Evolutionary conservation across 1,140 invertebrate species (phyloP), one percentile per base, ranked within the genome.

Genomic region (Patella vulgata): DNA sequence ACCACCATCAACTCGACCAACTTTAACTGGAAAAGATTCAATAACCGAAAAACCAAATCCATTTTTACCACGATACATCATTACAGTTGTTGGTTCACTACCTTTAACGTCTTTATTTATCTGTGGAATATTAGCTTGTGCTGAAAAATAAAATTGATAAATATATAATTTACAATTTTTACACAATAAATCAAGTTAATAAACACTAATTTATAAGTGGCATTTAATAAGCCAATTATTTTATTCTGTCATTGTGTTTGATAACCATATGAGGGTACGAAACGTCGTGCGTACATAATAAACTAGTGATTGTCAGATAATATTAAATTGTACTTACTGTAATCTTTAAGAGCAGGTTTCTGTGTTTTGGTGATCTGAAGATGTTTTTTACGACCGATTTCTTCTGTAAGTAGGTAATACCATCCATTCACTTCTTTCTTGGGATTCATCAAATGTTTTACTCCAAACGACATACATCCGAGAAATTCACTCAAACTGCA

Each of bases 21-120:
- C 90, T 12, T 92, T n/a, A 90, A 93, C 19, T 17, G 94, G 94
- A 75, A 93, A 90, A 2, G 92, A 93, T 91, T 93, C 95, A 1
- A 94, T 91, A n/a, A 96, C 90, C 4, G 93, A 93, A 84, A 96
- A 96, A 1, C 92, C 92, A 77, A 91, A 93, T 6, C 91, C 86
- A 60, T 71, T 67, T 42, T 82, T 78, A 2, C 80, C 80, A 46
- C 77, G 52, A 5, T 66, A 56, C n/a, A 78, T 39, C 9, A 68
- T 75, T 61, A 78, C 77, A 28, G 61, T 72, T 23, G 70, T 19
- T 6, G 79, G 59, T n/a, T 81, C 76, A 56, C 77, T 73, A 19
- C 79, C 75, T 60, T 63, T 64, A 9, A 81, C 68, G 68, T 80
- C 79, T 61, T 73, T 73, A 68, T 78, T 77, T 9, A 81, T 71